Evolutionary conservation across 2,888 invertebrate species (phyloP).

Genomic region (Eretmocerus hayati): DNA sequence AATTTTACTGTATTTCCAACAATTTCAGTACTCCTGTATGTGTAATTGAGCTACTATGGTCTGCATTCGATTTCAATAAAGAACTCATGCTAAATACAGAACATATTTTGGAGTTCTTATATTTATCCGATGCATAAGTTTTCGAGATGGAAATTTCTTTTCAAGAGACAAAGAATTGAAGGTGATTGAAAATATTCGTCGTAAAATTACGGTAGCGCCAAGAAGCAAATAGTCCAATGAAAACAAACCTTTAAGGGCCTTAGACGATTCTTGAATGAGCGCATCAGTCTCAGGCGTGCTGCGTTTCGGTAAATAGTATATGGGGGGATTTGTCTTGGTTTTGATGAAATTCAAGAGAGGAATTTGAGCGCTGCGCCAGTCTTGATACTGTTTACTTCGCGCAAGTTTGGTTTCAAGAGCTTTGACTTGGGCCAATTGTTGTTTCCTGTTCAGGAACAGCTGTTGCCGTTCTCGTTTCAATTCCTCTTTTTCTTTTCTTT

Average conservation of each 20-base stretch:
- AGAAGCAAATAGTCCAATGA: not conserved
- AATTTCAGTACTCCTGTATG: too few relatives aligned
- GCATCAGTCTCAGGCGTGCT: constrained; percentile 51
- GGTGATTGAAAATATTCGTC: too few relatives aligned
- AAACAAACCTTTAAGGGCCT: constrained; percentile 37
- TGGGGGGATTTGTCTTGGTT: constrained; percentile 77
- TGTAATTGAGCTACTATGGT: too few relatives aligned
- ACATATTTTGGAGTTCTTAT: too few relatives aligned
- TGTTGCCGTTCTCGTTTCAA: constrained; percentile 75
- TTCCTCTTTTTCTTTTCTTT: constrained; percentile 78
- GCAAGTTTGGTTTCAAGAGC: constrained; percentile 86
- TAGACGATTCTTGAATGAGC: constrained; percentile 38
- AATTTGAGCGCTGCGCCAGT: constrained; percentile 76
- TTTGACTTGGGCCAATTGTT: constrained; percentile 82
- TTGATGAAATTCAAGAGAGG: constrained; percentile 75
- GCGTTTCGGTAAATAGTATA: constrained; percentile 82
- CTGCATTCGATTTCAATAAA: too few relatives aligned
- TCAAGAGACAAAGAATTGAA: too few relatives aligned
- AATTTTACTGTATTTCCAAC: too few relatives aligned
- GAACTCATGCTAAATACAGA: too few relatives aligned
- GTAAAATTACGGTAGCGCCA: not conserved
- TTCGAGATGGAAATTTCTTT: too few relatives aligned
- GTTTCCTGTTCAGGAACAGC: constrained; percentile 76
- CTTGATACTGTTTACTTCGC: constrained; percentile 78
- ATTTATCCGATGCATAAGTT: too few relatives aligned